These are phyloP conservation scores for Microctenopoma stevenorrisi DNA, from an alignment of 2,797 vertebrate genomes.

Conservation along the genomic window DNA sequence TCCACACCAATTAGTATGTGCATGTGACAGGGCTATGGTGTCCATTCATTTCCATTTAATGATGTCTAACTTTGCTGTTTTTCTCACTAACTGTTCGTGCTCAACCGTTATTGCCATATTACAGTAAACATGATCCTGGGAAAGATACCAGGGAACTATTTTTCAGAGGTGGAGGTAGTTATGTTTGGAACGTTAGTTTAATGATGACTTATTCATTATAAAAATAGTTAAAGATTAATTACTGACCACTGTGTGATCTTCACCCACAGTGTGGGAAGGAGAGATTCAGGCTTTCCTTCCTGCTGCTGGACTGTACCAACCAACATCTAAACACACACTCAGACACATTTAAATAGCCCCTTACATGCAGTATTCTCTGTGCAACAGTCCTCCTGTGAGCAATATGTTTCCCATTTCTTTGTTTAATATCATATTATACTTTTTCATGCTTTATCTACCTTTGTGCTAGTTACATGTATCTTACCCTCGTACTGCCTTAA, in stretches of 20 bases:
- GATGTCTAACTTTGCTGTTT: constrained; percentile 16
- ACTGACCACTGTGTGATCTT: background rate
- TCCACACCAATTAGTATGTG: constrained; percentile 27
- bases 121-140: background rate
- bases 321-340: too few species aligned
- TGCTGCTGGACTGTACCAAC: too few species aligned
- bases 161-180: background rate
- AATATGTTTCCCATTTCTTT: too few species aligned
- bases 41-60: constrained; percentile 15
- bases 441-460: too few species aligned
- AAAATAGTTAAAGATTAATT: background rate
- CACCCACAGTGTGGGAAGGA: too few species aligned
- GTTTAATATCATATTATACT: too few species aligned
- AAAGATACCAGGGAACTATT: background rate
- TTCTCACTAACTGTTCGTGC: background rate
- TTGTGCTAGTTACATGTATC: too few species aligned
- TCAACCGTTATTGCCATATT: constrained; percentile 3
- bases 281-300: too few species aligned
- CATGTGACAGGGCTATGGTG: constrained; percentile 20
- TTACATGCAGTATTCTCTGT: too few species aligned
- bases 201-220: background rate
- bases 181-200: background rate
- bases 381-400: too few species aligned
- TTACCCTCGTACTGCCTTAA: too few species aligned
- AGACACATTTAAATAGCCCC: too few species aligned